Percentiles rank a stretch among this genome's conserved stretches.
These are phyloP conservation scores for Drosophila seclusa DNA, from an alignment of 2,888 invertebrate species.

Conservation along the genomic window DNA sequence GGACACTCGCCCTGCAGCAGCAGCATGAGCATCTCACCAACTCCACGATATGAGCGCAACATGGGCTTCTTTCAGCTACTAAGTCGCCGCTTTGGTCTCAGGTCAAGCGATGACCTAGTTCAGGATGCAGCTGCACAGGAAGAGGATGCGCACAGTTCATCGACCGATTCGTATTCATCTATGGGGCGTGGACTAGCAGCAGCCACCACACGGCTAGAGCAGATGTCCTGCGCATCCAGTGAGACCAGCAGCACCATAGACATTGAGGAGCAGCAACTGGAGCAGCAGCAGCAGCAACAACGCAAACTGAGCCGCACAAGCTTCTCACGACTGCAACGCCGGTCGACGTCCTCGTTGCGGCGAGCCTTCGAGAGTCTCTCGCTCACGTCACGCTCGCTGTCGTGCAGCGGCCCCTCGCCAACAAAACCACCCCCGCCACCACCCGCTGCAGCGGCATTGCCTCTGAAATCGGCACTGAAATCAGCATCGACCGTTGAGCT, in stretches of 20 bases:
- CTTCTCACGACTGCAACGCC: slow-evolving; percentile 85
- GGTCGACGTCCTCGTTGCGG: slow-evolving; percentile 89
- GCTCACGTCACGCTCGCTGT: slow-evolving; percentile 88
- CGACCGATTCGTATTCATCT: slow-evolving; percentile 84
- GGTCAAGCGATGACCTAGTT: slow-evolving; percentile 85
- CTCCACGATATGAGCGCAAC: slow-evolving; percentile 87
- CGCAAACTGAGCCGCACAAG: slow-evolving; percentile 78
- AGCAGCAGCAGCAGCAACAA: slow-evolving; percentile 41
- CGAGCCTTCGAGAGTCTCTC: slow-evolving; percentile 90
- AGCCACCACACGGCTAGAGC: slow-evolving; percentile 62
- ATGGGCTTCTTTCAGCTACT: slow-evolving; percentile 89
- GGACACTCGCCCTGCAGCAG: slow-evolving; percentile 79
- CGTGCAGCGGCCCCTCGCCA: slow-evolving; percentile 86
- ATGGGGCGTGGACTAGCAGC: slow-evolving; percentile 49
- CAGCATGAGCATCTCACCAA: slow-evolving; percentile 84
- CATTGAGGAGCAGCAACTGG: slow-evolving; percentile 85
- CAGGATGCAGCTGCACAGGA: slow-evolving; percentile 80
- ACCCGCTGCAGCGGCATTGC: slow-evolving; percentile 47
- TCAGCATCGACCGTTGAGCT: slow-evolving; percentile 76
- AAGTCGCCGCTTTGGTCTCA: slow-evolving; percentile 87
- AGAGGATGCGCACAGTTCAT: slow-evolving; percentile 85
- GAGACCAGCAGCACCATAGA: slow-evolving; percentile 87
- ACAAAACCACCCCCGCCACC: slow-evolving; percentile 63
- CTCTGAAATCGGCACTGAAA: slow-evolving; percentile 78
- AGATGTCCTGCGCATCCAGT: slow-evolving; percentile 85